Evolutionary conservation across 1,140 invertebrate genomes (phyloP).

Genomic region (Eulimnadia texana): DNA sequence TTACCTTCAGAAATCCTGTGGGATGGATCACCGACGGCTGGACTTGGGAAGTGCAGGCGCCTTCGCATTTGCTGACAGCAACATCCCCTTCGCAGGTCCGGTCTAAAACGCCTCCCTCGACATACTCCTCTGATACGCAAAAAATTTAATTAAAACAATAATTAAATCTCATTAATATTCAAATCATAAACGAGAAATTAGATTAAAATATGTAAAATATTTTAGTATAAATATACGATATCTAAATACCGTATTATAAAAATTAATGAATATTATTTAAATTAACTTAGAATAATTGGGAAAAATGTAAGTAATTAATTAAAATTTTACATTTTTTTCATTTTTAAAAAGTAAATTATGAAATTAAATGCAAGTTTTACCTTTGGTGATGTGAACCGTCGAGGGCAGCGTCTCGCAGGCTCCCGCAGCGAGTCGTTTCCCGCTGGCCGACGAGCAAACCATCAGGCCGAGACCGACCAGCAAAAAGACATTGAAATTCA

Average conservation of each 20-base stretch:
- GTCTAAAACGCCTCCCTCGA: slow-evolving; percentile 57
- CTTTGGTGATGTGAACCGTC: slow-evolving; percentile 62
- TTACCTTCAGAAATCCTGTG: slow-evolving; percentile 77
- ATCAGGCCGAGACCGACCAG: slow-evolving; percentile 1
- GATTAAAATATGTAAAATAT: too few relatives aligned
- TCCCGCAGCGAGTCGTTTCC: background rate
- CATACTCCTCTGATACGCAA: slow-evolving; percentile 59
- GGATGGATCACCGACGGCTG: slow-evolving; percentile 73
- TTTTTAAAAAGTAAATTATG: too few relatives aligned
- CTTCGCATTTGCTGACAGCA: slow-evolving; percentile 75
- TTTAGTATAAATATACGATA: too few relatives aligned
- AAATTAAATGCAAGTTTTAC: slow-evolving; percentile 26
- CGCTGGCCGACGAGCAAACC: background rate
- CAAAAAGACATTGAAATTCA: too few relatives aligned
- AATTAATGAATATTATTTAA: too few relatives aligned
- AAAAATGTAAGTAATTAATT: too few relatives aligned
- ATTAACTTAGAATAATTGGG: too few relatives aligned
- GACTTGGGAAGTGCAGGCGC: slow-evolving; percentile 74
- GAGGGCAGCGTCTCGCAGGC: slow-evolving; percentile 61
- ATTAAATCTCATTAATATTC: too few relatives aligned
- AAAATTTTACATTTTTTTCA: too few relatives aligned
- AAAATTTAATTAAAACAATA: background rate
- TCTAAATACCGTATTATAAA: too few relatives aligned
- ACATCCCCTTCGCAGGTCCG: slow-evolving; percentile 76
- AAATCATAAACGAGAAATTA: too few relatives aligned